Evolutionary conservation across 2,888 invertebrate species (phyloP).

Genomic region (Amiota minor): DNA sequence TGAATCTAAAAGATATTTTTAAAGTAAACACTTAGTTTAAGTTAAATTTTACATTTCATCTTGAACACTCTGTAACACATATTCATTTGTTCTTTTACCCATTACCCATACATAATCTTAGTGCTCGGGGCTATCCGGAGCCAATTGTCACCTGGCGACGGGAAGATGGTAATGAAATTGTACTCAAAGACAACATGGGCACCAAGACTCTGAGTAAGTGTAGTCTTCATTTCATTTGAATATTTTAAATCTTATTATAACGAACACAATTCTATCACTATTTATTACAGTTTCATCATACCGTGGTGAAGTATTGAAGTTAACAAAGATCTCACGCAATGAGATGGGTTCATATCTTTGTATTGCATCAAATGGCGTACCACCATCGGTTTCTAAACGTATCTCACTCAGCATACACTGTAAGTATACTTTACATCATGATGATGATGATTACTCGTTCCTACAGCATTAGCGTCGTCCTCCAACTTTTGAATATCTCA

Average conservation of each 20-base stretch:
- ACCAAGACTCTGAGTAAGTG: conserved; percentile 78
- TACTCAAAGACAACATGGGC: conserved; percentile 81
- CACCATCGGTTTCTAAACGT: conserved; percentile 90
- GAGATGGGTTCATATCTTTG: conserved; percentile 94
- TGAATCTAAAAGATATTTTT: conserved; percentile 8
- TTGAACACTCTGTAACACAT: background rate
- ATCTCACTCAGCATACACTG: conserved; percentile 91
- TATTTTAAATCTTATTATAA: background rate
- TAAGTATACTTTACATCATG: conserved; percentile 76
- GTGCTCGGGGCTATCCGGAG: conserved; percentile 85
- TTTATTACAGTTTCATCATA: conserved; percentile 78
- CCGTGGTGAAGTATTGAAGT: conserved; percentile 83
- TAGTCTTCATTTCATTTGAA: background rate
- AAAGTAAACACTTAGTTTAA: background rate
- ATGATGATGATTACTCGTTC: background rate
- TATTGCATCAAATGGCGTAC: conserved; percentile 90
- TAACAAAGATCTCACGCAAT: conserved; percentile 86
- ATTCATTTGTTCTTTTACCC: background rate
- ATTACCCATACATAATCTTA: conserved; percentile 36
- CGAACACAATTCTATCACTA: conserved; percentile 5
- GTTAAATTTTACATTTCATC: background rate
- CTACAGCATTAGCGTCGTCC: too few relatives aligned
- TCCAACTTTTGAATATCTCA: too few relatives aligned
- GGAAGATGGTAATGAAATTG: conserved; percentile 87
- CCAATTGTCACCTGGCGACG: conserved; percentile 88